Percentiles rank a stretch among this genome's conserved stretches.
phyloP scores from a whole-genome alignment of 2,888 invertebrate species.

The Xylota segnis region DNA sequence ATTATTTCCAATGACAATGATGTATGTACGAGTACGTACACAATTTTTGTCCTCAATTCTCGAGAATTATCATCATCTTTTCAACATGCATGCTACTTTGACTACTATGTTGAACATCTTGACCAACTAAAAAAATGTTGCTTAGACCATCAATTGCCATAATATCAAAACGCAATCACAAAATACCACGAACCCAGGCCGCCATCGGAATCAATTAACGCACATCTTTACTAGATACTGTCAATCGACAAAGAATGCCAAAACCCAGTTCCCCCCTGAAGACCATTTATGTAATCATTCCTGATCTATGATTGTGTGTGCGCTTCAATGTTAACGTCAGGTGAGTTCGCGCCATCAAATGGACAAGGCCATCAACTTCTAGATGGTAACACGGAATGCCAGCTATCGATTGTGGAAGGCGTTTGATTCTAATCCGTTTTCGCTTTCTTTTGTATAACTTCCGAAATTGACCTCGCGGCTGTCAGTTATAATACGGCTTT shows the following conservation, averaged over 20 bases:
- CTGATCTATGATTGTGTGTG: neutral
- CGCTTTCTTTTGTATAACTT: conserved; percentile 5
- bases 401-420: neutral
- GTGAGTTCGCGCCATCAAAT: neutral
- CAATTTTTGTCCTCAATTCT: conserved; percentile 40
- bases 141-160: conserved; percentile 25
- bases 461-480: conserved; percentile 15
- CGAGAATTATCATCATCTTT: conserved; percentile 19
- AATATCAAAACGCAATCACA: conserved; percentile 8
- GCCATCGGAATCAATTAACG: conserved; percentile 21
- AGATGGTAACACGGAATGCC: conserved; percentile 9
- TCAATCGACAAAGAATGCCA: neutral
- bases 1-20: conserved; percentile 39
- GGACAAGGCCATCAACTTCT: conserved; percentile 17
- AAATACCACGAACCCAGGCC: conserved; percentile 1
- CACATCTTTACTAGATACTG: neutral
- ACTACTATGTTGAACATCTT: conserved; percentile 30
- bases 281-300: neutral
- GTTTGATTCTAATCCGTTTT: conserved; percentile 8
- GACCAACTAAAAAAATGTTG: conserved; percentile 39
- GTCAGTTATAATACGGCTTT: conserved; percentile 7
- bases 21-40: neutral
- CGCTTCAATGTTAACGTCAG: conserved; percentile 40
- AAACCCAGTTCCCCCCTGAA: neutral
- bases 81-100: conserved; percentile 27